phyloP scores from a whole-genome alignment of 2,113 vertebrate genomes.

The Bubalus kerabau region DNA sequence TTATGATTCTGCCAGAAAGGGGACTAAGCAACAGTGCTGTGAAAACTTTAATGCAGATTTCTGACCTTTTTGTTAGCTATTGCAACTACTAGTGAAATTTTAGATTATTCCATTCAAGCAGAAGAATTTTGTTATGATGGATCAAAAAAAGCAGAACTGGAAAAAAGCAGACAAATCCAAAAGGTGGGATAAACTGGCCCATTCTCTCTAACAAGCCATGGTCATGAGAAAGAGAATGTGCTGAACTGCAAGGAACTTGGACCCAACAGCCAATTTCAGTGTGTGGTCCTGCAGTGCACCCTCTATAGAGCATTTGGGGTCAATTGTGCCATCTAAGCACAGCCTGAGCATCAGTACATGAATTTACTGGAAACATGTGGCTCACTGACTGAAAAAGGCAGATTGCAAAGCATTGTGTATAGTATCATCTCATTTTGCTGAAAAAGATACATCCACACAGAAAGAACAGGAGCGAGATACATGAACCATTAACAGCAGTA shows the following conservation, averaged over 20 bases:
- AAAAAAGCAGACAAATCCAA: neutral
- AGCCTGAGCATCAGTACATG: neutral
- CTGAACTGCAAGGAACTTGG: neutral
- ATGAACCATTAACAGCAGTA: neutral
- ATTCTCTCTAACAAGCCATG: neutral
- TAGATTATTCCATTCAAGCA: neutral
- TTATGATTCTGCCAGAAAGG: neutral
- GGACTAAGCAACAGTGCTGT: accelerated
- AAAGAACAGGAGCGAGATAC: neutral
- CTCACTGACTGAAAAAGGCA: neutral
- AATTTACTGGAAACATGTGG: neutral
- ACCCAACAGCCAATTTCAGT: neutral
- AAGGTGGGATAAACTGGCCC: neutral
- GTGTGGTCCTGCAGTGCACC: neutral
- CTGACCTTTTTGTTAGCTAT: neutral
- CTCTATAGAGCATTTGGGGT: neutral
- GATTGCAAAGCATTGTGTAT: neutral
- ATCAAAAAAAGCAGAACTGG: neutral
- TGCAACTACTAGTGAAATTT: neutral
- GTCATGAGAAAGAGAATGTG: neutral
- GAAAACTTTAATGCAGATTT: neutral
- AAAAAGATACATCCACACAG: neutral
- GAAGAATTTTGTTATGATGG: neutral
- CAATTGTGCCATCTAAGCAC: neutral
- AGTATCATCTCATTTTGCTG: neutral